A percentile compares a stretch with the other conserved stretches of the same genome.
phyloP scores from a whole-genome alignment of 2,888 invertebrate species.

The Microctonus aethiopoides region DNA sequence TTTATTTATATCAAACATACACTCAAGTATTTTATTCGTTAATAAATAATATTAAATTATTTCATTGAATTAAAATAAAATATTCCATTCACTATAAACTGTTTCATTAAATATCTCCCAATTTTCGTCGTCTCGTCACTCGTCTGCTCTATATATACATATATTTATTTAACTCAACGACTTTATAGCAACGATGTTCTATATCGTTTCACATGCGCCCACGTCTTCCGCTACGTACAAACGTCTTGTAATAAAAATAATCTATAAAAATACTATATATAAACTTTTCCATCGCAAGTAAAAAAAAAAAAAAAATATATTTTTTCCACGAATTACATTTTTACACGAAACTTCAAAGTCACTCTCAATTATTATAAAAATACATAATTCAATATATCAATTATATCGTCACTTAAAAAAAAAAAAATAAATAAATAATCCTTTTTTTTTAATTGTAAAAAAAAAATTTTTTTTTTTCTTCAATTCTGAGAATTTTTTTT shows the following conservation, averaged over 20 bases:
- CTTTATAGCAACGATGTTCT: not conserved
- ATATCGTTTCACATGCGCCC: constrained; percentile 9
- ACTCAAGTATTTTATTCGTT: too few species aligned
- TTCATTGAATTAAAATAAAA: not conserved
- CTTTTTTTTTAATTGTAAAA: too few species aligned
- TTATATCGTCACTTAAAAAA: not conserved
- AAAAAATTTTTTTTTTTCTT: too few species aligned
- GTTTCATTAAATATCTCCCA: not conserved
- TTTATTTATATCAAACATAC: not conserved
- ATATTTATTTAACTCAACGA: constrained; percentile 5
- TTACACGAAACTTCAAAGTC: not conserved
- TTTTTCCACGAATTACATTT: not conserved
- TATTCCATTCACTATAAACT: not conserved
- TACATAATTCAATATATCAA: not conserved
- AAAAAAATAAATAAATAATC: not conserved
- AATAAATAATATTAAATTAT: too few species aligned
- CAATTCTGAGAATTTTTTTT: too few species aligned
- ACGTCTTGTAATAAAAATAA: constrained; percentile 20
- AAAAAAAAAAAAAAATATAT: not conserved
- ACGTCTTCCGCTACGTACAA: constrained; percentile 22
- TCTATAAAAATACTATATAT: not conserved
- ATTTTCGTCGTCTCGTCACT: not conserved
- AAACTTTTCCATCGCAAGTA: not conserved
- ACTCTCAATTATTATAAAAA: not conserved
- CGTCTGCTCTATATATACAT: not conserved